Base-by-base conservation (phyloP, 2,113 vertebrate genomes). In the Apistogramma diplotaenia region DNA sequence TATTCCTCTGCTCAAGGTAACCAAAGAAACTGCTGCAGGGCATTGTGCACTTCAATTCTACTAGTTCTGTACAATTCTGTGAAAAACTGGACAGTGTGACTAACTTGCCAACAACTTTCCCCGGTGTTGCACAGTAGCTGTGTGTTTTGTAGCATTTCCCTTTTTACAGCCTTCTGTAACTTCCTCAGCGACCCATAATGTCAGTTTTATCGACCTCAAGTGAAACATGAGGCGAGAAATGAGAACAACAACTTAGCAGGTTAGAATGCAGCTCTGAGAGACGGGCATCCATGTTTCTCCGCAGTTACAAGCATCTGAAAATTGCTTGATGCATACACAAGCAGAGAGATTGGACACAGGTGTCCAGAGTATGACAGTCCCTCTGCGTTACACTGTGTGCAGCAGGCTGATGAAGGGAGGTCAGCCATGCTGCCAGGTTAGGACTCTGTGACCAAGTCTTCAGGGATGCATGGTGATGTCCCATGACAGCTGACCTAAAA, bases 301-400 rank as follows among this genome's bases (percentile, higher is more conserved):
- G 62, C 76, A 43, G 78, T 76, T 83, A 81, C 86, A 87, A 83
- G 86, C 54, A 79, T 84, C 57, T 9, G 55, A 76, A 83, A 82
- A 78, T 85, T 76, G 86, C 84, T 83, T 83, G 83, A 89, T 89
- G 89, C 90, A 86, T 83, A 85, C 86, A 78, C 86, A 87, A 85
- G 84, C 86, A 87, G 72, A 85, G 61, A 54, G 81, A 59, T 46
- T 58, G 67, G 57, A 65, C 80, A 35, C 25, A 23, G 78, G 87
- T 84, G 85, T 84, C 85, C 86, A 46, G 80, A 4, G 3, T 73
- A 75, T 79, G 85, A 83, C 91, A 51, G 82, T 76, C 31, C 67
- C 53, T 77, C 80, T 4, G 74, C 37, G 77, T 79, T 78, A 5
- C 16, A 15, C 5, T 18, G 23, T 49, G 82, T 51, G 73, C 79